phyloP scores from a whole-genome alignment of 92 coral and sea anemone genomes.

The Blastomussa wellsi region DNA sequence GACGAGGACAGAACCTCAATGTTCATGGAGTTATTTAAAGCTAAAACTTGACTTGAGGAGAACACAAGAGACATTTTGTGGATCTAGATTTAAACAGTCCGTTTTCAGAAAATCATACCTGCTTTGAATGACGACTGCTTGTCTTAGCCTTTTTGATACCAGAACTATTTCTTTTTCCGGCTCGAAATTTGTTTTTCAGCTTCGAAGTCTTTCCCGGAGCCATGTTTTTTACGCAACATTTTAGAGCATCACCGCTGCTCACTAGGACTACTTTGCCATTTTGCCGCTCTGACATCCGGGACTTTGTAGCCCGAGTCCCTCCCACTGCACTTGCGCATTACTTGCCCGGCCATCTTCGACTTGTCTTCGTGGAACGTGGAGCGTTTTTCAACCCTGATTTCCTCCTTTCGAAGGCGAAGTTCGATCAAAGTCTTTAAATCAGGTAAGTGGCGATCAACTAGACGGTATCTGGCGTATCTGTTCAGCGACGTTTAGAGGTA shows the following conservation, averaged over 20 bases:
- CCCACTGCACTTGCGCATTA: conserved; percentile 68
- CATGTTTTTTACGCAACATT: conserved; percentile 22
- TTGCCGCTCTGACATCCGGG: conserved; percentile 61
- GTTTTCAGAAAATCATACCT: conserved; percentile 28
- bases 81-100: background rate
- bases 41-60: background rate
- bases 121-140: conserved; percentile 41
- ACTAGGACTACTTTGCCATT: background rate
- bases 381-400: conserved; percentile 27
- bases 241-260: background rate
- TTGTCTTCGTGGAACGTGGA: conserved; percentile 56
- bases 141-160: conserved; percentile 55
- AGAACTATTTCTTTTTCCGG: conserved; percentile 18
- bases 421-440: conserved; percentile 33
- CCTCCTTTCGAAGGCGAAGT: conserved; percentile 52
- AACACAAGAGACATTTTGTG: no score
- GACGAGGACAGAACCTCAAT: no score
- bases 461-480: conserved; percentile 8
- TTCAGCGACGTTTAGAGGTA: background rate
- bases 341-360: conserved; percentile 60
- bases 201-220: conserved; percentile 32
- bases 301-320: conserved; percentile 17
- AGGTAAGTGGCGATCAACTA: conserved; percentile 21
- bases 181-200: conserved; percentile 19
- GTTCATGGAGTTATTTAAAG: no score